Percentiles rank a stretch among this genome's conserved stretches.
Conservation (phyloP, 2,797 vertebrate species). For the Alfaro cultratus region DNA sequence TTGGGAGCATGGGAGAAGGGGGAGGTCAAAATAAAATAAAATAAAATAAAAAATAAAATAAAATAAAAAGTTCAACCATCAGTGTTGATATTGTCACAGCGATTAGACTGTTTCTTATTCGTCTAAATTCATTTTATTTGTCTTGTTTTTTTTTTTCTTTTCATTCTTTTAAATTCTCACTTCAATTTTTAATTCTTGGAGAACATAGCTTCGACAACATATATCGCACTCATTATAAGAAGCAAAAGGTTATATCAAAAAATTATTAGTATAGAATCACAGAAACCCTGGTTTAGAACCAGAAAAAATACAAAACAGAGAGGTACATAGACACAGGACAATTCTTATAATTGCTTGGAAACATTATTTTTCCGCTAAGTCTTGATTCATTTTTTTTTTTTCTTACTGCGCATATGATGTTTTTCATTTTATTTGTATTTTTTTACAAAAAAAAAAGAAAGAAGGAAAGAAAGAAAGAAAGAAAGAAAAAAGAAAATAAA, state of each 20-base stretch:
- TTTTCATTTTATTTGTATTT: conserved; percentile 88
- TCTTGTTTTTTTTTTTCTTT: conserved; percentile 79
- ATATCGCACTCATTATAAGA: conserved; percentile 99
- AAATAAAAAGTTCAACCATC: conserved; percentile 83
- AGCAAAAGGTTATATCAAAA: conserved; percentile 99
- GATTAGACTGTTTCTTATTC: conserved; percentile 91
- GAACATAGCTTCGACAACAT: conserved; percentile 99
- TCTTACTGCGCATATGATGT: conserved; percentile 96
- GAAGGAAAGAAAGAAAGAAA: conserved; percentile 80
- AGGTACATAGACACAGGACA: conserved; percentile 99
- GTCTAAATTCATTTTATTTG: conserved; percentile 98
- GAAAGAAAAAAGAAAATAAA: conserved; percentile 89
- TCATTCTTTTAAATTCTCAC: conserved; percentile 90
- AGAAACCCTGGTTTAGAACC: conserved; percentile 99
- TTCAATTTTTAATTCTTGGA: conserved; percentile 99
- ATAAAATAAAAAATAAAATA: neutral
- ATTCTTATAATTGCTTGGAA: conserved; percentile 99
- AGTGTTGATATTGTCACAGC: conserved; percentile 88
- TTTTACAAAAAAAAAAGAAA: conserved; percentile 41
- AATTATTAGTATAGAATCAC: conserved; percentile 99
- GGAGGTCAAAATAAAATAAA: neutral
- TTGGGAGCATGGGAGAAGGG: conserved; percentile 25
- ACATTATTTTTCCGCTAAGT: conserved; percentile 98
- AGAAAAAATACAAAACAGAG: conserved; percentile 99
- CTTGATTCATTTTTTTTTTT: conserved; percentile 88